These are phyloP conservation scores for Harpegnathos saltator DNA, from an alignment of 1,140 invertebrate species.

Conservation along the genomic window DNA sequence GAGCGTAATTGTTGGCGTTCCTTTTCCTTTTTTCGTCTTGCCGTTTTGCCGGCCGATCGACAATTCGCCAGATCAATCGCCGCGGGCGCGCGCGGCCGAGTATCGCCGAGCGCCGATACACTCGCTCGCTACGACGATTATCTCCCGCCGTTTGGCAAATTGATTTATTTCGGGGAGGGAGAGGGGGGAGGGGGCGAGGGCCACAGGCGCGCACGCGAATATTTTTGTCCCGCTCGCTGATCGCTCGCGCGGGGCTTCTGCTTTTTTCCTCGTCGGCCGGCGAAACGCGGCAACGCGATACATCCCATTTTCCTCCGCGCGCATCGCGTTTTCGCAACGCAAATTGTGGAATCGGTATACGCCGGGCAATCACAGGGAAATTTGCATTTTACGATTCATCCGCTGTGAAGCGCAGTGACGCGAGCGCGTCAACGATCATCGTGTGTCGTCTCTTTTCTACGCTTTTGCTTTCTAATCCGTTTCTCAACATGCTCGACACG, in stretches of 20 bases:
- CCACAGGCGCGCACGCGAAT: not conserved
- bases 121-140: slow-evolving; percentile 31
- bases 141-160: slow-evolving; percentile 32
- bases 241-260: too few relatives aligned
- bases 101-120: too few relatives aligned
- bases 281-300: slow-evolving; percentile 14
- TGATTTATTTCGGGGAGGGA: slow-evolving; percentile 53
- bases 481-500: not conserved
- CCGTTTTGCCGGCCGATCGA: not conserved
- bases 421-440: too few relatives aligned
- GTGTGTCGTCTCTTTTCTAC: slow-evolving; percentile 21
- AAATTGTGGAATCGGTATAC: slow-evolving; percentile 34
- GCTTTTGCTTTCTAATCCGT: slow-evolving; percentile 38
- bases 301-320: slow-evolving; percentile 40
- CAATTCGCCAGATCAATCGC: slow-evolving; percentile 39
- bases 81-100: not conserved
- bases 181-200: too few relatives aligned
- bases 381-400: slow-evolving; percentile 55
- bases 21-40: slow-evolving; percentile 12
- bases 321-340: slow-evolving; percentile 21
- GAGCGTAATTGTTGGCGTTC: slow-evolving; percentile 50
- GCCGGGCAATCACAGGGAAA: slow-evolving; percentile 50
- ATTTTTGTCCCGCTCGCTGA: slow-evolving; percentile 11
- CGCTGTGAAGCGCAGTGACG: slow-evolving; percentile 15
- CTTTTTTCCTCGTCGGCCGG: too few relatives aligned